A percentile compares a stretch with the other conserved stretches of the same genome.
Conservation (phyloP, 2,113 vertebrate genomes). For the Tychaedon coryphoeus region DNA sequence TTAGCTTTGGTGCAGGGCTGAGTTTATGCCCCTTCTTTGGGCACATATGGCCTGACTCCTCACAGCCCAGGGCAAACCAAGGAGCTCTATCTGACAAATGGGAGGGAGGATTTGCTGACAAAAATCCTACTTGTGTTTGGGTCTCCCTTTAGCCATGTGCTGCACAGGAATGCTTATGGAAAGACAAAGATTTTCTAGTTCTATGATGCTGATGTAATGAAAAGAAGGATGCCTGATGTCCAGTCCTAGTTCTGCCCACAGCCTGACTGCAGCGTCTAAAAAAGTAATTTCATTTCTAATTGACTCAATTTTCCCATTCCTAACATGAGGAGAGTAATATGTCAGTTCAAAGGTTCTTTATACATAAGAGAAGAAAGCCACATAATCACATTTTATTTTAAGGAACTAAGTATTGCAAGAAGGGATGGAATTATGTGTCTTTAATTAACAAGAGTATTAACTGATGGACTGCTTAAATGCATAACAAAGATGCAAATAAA, state of each 20-base stretch:
- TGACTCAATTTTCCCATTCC: not conserved
- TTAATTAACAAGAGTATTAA: not conserved
- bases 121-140: not conserved
- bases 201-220: not conserved
- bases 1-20: not conserved
- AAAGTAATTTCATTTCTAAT: not conserved
- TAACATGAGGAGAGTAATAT: not conserved
- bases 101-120: not conserved
- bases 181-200: not conserved
- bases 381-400: not conserved
- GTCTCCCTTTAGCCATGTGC: not conserved
- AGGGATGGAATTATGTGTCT: not conserved
- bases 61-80: not conserved
- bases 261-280: not conserved
- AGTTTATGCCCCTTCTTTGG: not conserved
- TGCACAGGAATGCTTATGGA: not conserved
- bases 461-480: not conserved
- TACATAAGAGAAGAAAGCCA: not conserved
- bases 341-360: not conserved
- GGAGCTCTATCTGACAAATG: not conserved
- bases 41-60: rapidly evolving
- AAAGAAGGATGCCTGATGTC: not conserved
- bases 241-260: not conserved
- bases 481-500: not conserved
- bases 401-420: not conserved